Conservation (phyloP, 2,113 vertebrate genomes). For the Eira barbara region DNA sequence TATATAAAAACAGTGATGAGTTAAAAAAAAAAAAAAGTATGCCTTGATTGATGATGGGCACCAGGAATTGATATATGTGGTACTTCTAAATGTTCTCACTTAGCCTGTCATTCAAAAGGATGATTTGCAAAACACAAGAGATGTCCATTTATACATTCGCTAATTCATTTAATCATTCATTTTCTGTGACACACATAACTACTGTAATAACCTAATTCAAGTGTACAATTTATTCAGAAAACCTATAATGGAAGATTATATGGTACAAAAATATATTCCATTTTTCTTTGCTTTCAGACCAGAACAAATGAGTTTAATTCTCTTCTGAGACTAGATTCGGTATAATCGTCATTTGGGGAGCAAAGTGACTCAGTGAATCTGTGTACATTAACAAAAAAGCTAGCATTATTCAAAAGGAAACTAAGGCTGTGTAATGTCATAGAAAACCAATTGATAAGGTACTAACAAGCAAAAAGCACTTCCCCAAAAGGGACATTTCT, state of each 20-base stretch:
- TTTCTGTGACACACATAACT: not conserved
- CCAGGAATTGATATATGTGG: not conserved
- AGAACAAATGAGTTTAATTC: not conserved
- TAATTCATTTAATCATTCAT: not conserved
- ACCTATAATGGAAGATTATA: not conserved
- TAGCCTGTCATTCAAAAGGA: not conserved
- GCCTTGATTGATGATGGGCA: not conserved
- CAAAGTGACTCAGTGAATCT: not conserved
- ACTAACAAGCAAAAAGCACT: not conserved
- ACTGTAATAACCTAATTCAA: not conserved
- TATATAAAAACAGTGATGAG: not conserved
- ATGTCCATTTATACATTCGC: not conserved
- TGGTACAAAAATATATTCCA: not conserved
- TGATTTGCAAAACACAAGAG: not conserved
- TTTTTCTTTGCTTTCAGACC: not conserved
- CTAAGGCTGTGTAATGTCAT: not conserved
- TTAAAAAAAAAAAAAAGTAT: not conserved
- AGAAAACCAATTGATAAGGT: not conserved
- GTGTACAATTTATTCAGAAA: not conserved
- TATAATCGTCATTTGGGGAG: not conserved
- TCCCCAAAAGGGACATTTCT: not conserved
- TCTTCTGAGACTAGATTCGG: not conserved
- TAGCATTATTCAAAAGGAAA: not conserved
- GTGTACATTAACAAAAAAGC: not conserved
- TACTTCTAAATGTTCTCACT: not conserved